These are phyloP conservation scores for Crocuta crocuta DNA, from an alignment of 2,113 vertebrate species.

Conservation along the genomic window DNA sequence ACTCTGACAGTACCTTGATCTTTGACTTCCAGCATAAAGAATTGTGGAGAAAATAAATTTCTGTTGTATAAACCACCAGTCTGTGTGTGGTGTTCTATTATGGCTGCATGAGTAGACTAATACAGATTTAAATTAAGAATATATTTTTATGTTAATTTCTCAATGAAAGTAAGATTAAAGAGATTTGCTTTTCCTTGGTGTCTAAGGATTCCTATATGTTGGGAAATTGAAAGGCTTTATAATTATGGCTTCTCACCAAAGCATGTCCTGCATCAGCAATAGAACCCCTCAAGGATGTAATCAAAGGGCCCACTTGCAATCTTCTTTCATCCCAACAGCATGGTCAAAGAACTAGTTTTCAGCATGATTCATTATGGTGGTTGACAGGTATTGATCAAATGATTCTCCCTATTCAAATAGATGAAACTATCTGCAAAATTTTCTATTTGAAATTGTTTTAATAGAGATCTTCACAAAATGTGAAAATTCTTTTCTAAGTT, in stretches of 20 bases:
- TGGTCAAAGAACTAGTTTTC: neutral
- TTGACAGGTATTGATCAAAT: neutral
- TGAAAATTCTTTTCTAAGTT: neutral
- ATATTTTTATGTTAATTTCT: constrained; percentile 17
- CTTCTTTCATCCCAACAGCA: neutral
- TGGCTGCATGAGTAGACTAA: neutral
- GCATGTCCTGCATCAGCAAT: neutral
- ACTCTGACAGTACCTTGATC: neutral
- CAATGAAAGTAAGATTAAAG: neutral
- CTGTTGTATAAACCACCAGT: neutral
- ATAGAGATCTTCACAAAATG: neutral
- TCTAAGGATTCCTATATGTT: neutral
- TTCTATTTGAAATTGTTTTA: neutral
- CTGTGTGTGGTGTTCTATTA: neutral
- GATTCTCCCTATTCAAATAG: neutral
- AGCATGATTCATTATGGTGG: neutral
- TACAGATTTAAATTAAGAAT: neutral
- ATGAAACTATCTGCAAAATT: neutral
- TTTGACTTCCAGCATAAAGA: neutral
- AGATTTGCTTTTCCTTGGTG: neutral
- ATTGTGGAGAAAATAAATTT: neutral
- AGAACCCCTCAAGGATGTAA: neutral
- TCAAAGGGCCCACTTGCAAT: neutral
- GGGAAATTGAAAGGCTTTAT: neutral
- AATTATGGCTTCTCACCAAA: neutral